phyloP scores from a whole-genome alignment of 2,113 vertebrate species.

The Equus przewalskii region DNA sequence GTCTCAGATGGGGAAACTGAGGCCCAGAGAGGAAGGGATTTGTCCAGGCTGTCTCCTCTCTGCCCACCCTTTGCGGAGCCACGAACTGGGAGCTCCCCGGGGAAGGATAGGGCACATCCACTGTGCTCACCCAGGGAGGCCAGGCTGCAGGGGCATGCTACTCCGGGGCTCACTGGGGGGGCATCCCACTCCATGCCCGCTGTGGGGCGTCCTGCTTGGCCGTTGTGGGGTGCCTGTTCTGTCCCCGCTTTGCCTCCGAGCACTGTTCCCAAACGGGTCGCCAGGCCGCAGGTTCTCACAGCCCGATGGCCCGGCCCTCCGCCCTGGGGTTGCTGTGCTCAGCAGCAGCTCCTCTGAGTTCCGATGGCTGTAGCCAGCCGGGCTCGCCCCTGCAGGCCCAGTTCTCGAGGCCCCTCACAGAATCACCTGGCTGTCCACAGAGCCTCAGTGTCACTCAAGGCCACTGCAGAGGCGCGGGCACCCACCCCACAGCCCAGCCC shows the following conservation, averaged over 20 bases:
- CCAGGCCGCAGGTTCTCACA: background rate
- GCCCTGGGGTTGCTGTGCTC: background rate
- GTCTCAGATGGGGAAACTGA: background rate
- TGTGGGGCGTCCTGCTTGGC: too few relatives aligned
- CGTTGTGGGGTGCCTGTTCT: background rate
- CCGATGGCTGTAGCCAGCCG: background rate
- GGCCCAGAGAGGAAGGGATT: background rate
- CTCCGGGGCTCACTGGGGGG: background rate
- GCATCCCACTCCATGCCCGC: too few relatives aligned
- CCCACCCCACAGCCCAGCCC: background rate
- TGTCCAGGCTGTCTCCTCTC: background rate
- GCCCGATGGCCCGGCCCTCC: background rate
- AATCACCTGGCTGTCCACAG: background rate
- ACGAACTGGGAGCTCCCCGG: background rate
- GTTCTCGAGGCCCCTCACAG: background rate
- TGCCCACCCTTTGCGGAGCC: background rate
- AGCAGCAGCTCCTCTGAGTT: background rate
- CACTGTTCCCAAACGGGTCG: background rate
- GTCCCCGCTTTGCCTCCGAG: background rate
- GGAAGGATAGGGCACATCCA: background rate
- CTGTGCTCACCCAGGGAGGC: background rate
- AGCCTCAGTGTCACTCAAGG: background rate
- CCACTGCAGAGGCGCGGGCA: background rate
- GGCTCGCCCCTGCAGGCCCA: background rate
- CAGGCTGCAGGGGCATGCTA: too few relatives aligned